Percentiles rank a stretch among this genome's conserved stretches.
phyloP scores from a whole-genome alignment of 2,888 invertebrate genomes.

The Diachrysia chrysitis region DNA sequence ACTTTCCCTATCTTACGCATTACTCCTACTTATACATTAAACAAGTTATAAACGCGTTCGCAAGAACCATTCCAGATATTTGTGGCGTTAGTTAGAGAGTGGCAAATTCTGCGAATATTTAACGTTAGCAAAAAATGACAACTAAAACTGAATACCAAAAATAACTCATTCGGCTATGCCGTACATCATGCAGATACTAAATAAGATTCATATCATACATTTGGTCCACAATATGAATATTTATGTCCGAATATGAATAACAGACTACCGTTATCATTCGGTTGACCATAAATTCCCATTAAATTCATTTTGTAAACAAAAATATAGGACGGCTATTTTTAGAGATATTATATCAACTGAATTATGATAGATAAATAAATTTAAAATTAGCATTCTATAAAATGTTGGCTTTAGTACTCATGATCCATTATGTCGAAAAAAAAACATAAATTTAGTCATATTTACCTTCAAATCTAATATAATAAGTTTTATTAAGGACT shows the following conservation, averaged over 20 bases:
- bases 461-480: too few species aligned
- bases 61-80: neutral
- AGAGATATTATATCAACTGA: too few species aligned
- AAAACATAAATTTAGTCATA: too few species aligned
- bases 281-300: conserved; percentile 42
- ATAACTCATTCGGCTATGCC: conserved; percentile 9
- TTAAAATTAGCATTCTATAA: too few species aligned
- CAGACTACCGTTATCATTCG: conserved; percentile 35
- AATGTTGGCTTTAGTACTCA: too few species aligned
- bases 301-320: conserved; percentile 21
- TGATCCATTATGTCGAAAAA: too few species aligned
- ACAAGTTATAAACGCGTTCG: neutral
- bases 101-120: neutral
- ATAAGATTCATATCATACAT: conserved; percentile 35
- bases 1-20: neutral
- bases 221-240: conserved; percentile 50
- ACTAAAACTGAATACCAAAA: neutral
- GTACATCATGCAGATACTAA: conserved; percentile 43
- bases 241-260: conserved; percentile 40
- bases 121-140: neutral
- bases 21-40: neutral
- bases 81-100: neutral
- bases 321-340: conserved; percentile 17
- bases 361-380: too few species aligned
- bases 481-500: too few species aligned